Evolutionary conservation across 2,888 invertebrate species (phyloP).

Genomic region (Cotesia congregata): DNA sequence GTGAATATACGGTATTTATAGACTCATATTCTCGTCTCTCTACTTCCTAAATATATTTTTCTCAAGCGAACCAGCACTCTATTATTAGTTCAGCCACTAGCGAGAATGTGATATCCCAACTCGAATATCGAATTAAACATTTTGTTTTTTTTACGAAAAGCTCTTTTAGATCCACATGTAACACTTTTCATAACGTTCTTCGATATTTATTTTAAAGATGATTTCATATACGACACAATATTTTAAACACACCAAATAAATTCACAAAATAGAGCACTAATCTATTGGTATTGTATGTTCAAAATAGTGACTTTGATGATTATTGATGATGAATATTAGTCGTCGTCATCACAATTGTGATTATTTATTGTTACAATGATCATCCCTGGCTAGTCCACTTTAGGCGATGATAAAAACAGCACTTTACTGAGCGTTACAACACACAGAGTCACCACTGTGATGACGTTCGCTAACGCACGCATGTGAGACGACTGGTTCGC

Average conservation of each 20-base stretch:
- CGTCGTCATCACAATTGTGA: background rate
- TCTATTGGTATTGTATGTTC: background rate
- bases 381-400: background rate
- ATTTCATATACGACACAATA: background rate
- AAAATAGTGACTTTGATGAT: background rate
- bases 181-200: background rate
- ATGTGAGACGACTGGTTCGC: conserved; percentile 62
- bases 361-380: background rate
- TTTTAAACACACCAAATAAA: background rate
- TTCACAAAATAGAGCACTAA: background rate
- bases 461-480: conserved; percentile 63
- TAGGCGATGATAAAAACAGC: background rate
- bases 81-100: conserved; percentile 31
- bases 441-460: conserved; percentile 33
- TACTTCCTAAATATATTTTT: conserved; percentile 30
- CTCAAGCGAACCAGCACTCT: conserved; percentile 27
- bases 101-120: conserved; percentile 12
- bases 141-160: conserved; percentile 6
- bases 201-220: too few relatives aligned
- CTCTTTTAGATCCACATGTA: background rate
- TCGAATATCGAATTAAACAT: conserved; percentile 6
- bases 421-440: conserved; percentile 7
- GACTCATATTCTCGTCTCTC: conserved; percentile 12
- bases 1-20: conserved; percentile 17
- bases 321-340: background rate